Evolutionary conservation across 2,888 invertebrate species (phyloP).

Genomic region (Parelbella ahira): DNA sequence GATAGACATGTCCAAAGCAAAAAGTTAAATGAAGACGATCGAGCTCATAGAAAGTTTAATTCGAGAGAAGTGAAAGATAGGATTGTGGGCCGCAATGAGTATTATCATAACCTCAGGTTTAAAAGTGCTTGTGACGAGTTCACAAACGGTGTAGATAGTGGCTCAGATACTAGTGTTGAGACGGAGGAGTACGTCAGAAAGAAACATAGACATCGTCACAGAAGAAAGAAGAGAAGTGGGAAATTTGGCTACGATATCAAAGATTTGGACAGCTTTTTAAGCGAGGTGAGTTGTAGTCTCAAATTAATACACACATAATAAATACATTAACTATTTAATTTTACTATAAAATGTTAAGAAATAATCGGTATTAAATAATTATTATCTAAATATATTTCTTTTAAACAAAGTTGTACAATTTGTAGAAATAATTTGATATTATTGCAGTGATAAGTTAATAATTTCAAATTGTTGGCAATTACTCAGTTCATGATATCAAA

Average conservation of each 20-base stretch:
- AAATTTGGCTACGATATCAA: constrained; percentile 89
- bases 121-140: constrained; percentile 68
- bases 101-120: constrained; percentile 71
- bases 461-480: no score
- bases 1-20: constrained; percentile 36
- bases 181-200: constrained; percentile 65
- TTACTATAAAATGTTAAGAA: no score
- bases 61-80: constrained; percentile 46
- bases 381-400: no score
- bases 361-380: no score
- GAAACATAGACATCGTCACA: constrained; percentile 73
- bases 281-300: constrained; percentile 80
- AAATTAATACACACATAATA: no score
- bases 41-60: constrained; percentile 45
- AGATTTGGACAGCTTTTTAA: constrained; percentile 88
- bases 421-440: no score
- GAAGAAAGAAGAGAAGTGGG: constrained; percentile 55
- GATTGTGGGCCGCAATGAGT: constrained; percentile 67
- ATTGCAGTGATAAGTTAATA: no score
- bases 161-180: constrained; percentile 54
- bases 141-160: constrained; percentile 50
- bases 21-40: constrained; percentile 45
- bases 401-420: no score
- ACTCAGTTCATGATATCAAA: no score
- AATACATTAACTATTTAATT: constrained; percentile 1